Conservation (phyloP, 1,140 invertebrate genomes). For the Calliphora vicina region DNA sequence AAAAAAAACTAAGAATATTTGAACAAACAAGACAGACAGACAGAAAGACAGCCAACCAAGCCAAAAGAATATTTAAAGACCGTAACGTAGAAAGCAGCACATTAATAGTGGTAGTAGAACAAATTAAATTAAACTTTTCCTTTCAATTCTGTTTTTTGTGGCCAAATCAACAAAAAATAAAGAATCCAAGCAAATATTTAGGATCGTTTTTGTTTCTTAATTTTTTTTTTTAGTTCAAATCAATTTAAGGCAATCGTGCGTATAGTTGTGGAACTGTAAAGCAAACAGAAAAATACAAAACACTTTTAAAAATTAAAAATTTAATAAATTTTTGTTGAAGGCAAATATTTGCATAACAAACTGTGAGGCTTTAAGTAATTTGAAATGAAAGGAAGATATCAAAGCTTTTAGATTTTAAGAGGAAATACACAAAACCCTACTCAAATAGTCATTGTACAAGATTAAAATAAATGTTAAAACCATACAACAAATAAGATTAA, state of each 20-base stretch:
- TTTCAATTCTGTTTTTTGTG: not conserved
- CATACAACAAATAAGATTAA: no score
- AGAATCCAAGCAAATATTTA: not conserved
- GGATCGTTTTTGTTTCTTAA: not conserved
- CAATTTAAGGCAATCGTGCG: conserved; percentile 1
- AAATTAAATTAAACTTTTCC: not conserved
- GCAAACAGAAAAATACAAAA: not conserved
- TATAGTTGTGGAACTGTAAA: not conserved
- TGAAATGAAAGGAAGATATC: not conserved
- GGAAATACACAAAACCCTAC: not conserved
- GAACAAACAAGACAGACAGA: not conserved
- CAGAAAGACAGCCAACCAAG: not conserved
- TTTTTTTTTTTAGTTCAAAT: not conserved
- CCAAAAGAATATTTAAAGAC: no score
- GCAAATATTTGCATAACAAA: not conserved
- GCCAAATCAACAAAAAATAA: not conserved
- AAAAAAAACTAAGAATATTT: not conserved
- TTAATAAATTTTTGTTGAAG: not conserved
- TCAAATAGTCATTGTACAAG: not conserved
- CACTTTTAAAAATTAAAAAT: conserved; percentile 14
- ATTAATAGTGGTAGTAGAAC: not conserved
- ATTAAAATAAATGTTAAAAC: no score
- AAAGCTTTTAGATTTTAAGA: not conserved
- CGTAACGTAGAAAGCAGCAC: no score
- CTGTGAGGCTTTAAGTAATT: not conserved